Conservation (phyloP, 2,113 vertebrate genomes). For the Agelaius tricolor region DNA sequence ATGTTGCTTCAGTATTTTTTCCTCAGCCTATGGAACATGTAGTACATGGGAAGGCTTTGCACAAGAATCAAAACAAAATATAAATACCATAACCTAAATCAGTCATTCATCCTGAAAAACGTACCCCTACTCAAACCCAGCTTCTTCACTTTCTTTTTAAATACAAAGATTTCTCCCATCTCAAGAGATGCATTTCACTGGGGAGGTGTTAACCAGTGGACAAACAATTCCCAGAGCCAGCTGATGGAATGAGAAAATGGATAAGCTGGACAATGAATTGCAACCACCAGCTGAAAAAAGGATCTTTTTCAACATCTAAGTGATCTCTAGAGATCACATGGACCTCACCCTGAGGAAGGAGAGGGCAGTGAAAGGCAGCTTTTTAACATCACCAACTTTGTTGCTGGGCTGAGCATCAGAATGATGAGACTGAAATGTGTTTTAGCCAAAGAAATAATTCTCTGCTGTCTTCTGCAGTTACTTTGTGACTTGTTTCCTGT, state of each 20-base stretch:
- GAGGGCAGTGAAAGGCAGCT: background rate
- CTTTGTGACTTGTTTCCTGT: background rate
- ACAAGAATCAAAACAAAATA: background rate
- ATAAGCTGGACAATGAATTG: background rate
- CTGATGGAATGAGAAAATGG: background rate
- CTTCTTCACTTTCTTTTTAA: background rate
- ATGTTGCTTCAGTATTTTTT: background rate
- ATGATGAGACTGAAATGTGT: background rate
- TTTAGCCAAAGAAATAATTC: background rate
- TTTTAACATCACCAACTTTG: background rate
- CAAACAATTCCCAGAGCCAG: background rate
- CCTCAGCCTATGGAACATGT: background rate
- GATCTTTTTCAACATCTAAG: background rate
- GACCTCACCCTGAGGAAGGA: background rate
- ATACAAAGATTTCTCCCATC: background rate
- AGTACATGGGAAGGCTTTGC: background rate
- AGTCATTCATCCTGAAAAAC: background rate
- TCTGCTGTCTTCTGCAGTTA: background rate
- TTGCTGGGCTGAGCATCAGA: background rate
- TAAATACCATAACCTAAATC: background rate
- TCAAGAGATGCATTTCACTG: background rate
- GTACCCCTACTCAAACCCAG: background rate
- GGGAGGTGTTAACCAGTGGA: background rate
- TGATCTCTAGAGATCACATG: background rate
- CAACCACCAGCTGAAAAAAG: background rate